Evolutionary conservation across 2,888 invertebrate genomes (phyloP), one percentile per base, ranked within the genome.

Genomic region (Scaptodrosophila latifasciaeformis): DNA sequence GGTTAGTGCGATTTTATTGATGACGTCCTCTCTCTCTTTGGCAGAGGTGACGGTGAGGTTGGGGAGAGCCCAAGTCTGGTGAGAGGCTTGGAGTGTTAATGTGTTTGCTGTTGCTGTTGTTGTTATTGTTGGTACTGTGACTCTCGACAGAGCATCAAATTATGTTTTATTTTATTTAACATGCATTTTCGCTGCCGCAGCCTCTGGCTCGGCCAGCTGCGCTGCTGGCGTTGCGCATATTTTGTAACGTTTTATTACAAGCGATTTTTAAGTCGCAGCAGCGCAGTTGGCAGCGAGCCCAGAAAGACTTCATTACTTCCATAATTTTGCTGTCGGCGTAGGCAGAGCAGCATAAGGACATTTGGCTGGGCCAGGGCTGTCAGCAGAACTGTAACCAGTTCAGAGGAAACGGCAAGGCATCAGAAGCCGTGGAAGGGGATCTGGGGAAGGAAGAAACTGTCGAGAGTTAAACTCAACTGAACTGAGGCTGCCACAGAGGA

Each of bases 141-240:
- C n/a, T n/a, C n/a, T n/a, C n/a, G n/a, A n/a, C n/a, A n/a, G n/a
- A 64, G 63, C 79, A 80, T 78, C 62, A 68, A 75, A 74, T 78
- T 72, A 82, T 82, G 82, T 80, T 77, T 80, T 81, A 76, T 77
- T 75, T 77, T 81, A 74, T 75, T 75, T 69, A 77, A 77, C 82
- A 74, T 81, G 78, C 54, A 18, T 39, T 24, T 27, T 21, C 34
- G 31, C 2, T 34, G 46, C n/a, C 31, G 46, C 9, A 34, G 18
- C 18, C 17, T 18, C 10, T 45, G n/a, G 27, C 43, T n/a, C n/a
- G n/a, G 34, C 18, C 37, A 40, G 15, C 34, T 56, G 46, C 48
- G 40, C 47, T 65, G 55, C 54, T 39, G 42, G 17, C 40, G 51
- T 34, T 43, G 44, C 24, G 18, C 52, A 59, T 59, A 29, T 30